Conservation (phyloP, 30 jellyfish, hydroid and myxozoan species). For the Aurelia aurita complex sp. Pacific region DNA sequence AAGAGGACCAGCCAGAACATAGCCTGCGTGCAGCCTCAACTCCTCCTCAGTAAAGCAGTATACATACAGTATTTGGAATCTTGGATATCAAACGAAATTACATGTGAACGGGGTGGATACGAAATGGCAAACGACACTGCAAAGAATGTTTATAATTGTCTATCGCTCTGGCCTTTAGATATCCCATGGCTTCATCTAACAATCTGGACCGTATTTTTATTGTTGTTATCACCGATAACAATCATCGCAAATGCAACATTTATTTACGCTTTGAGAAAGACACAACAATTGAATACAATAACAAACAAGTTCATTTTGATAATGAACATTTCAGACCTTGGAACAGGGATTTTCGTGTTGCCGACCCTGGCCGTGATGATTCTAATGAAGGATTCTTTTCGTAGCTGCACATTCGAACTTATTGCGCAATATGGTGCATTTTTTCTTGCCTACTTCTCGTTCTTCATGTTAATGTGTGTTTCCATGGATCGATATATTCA, state of each 20-base stretch:
- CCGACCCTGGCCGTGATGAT: slow-evolving; percentile 19
- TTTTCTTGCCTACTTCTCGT: slow-evolving; percentile 41
- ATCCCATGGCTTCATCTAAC: slow-evolving; percentile 8
- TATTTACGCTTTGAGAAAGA: slow-evolving; percentile 33
- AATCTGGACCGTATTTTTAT: not conserved
- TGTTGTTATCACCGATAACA: not conserved
- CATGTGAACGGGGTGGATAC: too few relatives aligned
- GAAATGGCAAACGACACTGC: not conserved
- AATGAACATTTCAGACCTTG: slow-evolving; percentile 36
- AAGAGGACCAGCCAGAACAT: too few relatives aligned
- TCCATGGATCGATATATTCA: slow-evolving; percentile 40
- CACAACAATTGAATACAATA: slow-evolving; percentile 13
- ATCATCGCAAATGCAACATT: slow-evolving; percentile 2
- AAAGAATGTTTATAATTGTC: not conserved
- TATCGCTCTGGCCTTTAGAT: slow-evolving; percentile 31
- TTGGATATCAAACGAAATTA: too few relatives aligned
- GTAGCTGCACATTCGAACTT: slow-evolving; percentile 29
- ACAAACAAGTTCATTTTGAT: slow-evolving; percentile 6
- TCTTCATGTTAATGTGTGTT: slow-evolving; percentile 42
- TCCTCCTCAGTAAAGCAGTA: too few relatives aligned
- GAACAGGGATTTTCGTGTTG: slow-evolving; percentile 12
- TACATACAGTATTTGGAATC: too few relatives aligned
- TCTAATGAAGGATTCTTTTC: not conserved
- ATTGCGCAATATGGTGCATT: not conserved
- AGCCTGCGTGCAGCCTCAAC: too few relatives aligned